Conservation (phyloP, 2,888 invertebrate species). For the Zelleria hepariella region DNA sequence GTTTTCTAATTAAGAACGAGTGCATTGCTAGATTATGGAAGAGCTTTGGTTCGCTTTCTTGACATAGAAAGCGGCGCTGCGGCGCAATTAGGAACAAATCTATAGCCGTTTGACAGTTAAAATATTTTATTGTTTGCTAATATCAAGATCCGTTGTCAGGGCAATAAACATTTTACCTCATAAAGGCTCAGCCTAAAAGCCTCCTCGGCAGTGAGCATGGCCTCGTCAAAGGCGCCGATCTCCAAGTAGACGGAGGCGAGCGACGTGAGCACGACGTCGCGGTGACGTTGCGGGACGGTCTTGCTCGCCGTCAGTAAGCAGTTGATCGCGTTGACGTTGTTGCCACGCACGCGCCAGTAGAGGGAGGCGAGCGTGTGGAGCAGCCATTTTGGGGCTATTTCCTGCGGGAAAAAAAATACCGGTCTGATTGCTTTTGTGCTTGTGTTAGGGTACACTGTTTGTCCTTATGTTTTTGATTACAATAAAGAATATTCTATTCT, state of each 20-base stretch:
- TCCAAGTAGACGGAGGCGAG: slow-evolving; percentile 78
- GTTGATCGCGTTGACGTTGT: slow-evolving; percentile 77
- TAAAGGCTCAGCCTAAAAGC: slow-evolving; percentile 74
- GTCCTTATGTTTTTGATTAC: no score
- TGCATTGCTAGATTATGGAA: no score
- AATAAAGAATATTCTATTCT: no score
- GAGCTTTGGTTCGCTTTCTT: no score
- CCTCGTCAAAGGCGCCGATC: slow-evolving; percentile 76
- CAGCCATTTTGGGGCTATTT: slow-evolving; percentile 81
- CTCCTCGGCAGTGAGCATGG: slow-evolving; percentile 72
- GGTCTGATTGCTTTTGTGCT: no score
- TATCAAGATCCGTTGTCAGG: no score
- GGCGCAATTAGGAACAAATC: no score
- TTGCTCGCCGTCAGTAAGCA: slow-evolving; percentile 77
- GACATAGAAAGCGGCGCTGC: no score
- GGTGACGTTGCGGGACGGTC: slow-evolving; percentile 69
- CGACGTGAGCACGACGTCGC: slow-evolving; percentile 78
- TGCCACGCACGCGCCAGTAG: slow-evolving; percentile 83
- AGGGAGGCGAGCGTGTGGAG: slow-evolving; percentile 80
- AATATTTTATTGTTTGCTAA: no score
- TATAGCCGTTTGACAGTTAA: no score
- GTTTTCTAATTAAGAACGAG: no score
- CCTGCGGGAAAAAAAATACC: slow-evolving; percentile 47
- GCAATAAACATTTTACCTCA: slow-evolving; percentile 61
- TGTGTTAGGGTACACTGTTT: no score